phyloP scores from a whole-genome alignment of 2,113 vertebrate species.

The Ancistrus triradiatus region DNA sequence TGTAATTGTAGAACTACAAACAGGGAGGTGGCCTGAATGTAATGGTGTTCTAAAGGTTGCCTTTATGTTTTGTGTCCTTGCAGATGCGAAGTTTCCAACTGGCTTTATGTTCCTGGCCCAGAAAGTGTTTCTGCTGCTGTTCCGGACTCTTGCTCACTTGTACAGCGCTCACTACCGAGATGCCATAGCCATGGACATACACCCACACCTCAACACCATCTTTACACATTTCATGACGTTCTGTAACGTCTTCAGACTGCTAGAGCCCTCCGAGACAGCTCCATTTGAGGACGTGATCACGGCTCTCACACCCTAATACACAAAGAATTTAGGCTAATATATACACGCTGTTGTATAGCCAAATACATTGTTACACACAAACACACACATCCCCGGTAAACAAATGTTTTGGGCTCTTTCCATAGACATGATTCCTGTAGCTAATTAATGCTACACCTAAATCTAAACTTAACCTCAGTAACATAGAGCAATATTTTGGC shows the following conservation, averaged over 20 bases:
- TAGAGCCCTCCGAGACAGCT: conserved; percentile 68
- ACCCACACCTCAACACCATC: conserved; percentile 76
- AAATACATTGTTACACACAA: neutral
- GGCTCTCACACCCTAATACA: conserved; percentile 50
- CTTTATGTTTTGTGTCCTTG: conserved; percentile 4
- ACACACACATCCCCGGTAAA: too few species aligned
- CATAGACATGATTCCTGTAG: too few species aligned
- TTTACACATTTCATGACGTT: conserved; percentile 74
- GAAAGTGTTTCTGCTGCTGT: conserved; percentile 74
- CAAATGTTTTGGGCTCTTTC: too few species aligned
- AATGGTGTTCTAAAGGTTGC: too few species aligned
- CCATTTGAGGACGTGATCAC: conserved; percentile 70
- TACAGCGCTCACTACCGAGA: conserved; percentile 76
- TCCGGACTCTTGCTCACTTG: conserved; percentile 73
- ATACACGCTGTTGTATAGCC: neutral
- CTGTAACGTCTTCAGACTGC: conserved; percentile 66
- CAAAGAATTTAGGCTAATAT: neutral
- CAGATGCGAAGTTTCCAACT: conserved; percentile 65
- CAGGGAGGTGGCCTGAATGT: too few species aligned
- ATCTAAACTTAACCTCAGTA: too few species aligned
- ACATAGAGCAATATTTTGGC: too few species aligned
- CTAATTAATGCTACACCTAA: too few species aligned
- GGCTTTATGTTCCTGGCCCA: conserved; percentile 72
- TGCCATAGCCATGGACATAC: conserved; percentile 64
- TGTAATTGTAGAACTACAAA: too few species aligned